These are phyloP conservation scores for Pseudococcus longispinus DNA, from an alignment of 2,888 invertebrate species.

Conservation along the genomic window DNA sequence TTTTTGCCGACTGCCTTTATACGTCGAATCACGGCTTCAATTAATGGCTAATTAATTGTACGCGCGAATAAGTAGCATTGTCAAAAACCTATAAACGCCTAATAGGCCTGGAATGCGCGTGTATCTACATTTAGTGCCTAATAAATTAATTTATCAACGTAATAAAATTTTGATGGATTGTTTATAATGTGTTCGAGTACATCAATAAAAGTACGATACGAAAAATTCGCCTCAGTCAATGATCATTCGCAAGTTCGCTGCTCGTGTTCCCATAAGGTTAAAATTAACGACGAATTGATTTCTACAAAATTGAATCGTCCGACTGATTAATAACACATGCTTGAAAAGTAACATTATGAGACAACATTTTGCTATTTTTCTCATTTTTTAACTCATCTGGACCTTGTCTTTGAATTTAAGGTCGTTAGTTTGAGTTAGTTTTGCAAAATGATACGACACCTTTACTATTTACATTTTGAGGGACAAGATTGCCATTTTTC, in stretches of 20 bases:
- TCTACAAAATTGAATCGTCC: background rate
- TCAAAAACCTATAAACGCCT: conserved; percentile 33
- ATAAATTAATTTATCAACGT: conserved; percentile 32
- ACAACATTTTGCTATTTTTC: background rate
- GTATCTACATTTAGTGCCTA: background rate
- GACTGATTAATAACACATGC: background rate
- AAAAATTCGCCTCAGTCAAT: background rate
- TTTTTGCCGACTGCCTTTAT: background rate
- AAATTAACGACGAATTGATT: background rate
- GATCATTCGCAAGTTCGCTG: background rate
- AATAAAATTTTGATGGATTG: conserved; percentile 40
- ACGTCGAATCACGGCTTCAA: background rate
- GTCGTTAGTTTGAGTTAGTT: background rate
- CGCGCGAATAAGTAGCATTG: conserved; percentile 1
- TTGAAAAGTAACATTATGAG: background rate
- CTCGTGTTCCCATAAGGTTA: background rate
- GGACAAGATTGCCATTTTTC: conserved; percentile 6
- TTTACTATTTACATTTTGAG: background rate
- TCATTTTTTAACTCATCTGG: background rate
- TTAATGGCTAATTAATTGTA: conserved; percentile 15
- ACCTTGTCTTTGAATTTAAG: background rate
- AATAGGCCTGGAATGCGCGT: background rate
- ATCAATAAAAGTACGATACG: conserved; percentile 13
- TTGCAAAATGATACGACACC: background rate
- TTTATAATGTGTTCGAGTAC: background rate